phyloP scores from a whole-genome alignment of 2,888 invertebrate genomes.

The Bembecia ichneumoniformis region DNA sequence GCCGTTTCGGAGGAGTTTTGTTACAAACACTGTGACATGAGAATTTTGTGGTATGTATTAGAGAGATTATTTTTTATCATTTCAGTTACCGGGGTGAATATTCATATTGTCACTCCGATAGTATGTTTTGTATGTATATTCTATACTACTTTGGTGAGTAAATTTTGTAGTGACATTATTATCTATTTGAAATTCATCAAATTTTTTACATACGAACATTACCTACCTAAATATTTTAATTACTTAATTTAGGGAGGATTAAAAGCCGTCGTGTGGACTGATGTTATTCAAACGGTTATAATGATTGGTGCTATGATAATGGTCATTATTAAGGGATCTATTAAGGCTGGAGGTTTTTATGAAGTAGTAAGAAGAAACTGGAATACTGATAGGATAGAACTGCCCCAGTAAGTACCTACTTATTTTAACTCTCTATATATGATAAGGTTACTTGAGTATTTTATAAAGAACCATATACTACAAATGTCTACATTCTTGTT shows the following conservation, averaged over 20 bases:
- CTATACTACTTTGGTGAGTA: constrained; percentile 81
- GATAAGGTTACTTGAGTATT: not conserved
- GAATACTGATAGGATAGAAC: constrained; percentile 73
- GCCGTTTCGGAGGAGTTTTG: too few species aligned
- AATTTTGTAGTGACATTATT: constrained; percentile 9
- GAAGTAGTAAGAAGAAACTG: constrained; percentile 72
- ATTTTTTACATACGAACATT: not conserved
- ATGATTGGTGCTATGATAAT: constrained; percentile 79
- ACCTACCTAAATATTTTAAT: constrained; percentile 3
- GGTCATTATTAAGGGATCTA: constrained; percentile 75
- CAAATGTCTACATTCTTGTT: too few species aligned
- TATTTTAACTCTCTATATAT: too few species aligned
- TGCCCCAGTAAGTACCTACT: constrained; percentile 63
- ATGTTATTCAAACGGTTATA: constrained; percentile 77
- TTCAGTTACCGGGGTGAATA: constrained; percentile 82
- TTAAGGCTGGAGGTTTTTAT: constrained; percentile 75
- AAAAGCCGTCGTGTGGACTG: constrained; percentile 81
- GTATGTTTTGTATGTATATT: constrained; percentile 85
- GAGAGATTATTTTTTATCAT: constrained; percentile 17
- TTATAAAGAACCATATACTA: not conserved
- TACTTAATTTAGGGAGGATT: constrained; percentile 70
- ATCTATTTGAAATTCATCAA: not conserved
- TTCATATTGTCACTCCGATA: constrained; percentile 80
- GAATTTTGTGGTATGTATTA: too few species aligned
- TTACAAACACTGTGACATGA: too few species aligned